Evolutionary conservation across 1,140 invertebrate genomes (phyloP), one percentile per base, ranked within the genome.

Genomic region (Temnothorax nylanderi): DNA sequence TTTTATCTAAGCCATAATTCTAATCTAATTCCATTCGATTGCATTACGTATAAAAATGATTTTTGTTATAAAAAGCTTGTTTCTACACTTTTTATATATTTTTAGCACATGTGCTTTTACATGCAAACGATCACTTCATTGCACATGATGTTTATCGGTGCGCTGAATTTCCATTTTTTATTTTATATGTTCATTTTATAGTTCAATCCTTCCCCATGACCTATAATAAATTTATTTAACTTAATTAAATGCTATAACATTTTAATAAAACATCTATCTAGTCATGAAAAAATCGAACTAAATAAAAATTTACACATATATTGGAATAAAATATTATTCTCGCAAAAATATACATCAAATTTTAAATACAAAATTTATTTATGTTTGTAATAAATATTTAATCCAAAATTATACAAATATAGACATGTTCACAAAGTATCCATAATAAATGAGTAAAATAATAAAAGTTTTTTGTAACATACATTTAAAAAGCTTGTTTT

Each of bases 111-210:
- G 51, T 34, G 32, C 10, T 65, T 78, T 78, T 64, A 78, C 18
- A 65, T 78, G 41, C 32, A 78, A 78, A 78, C n/a, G 5, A 76
- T 76, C 16, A 34, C 2, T 47, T 65, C 11, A 34, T 64, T 47
- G 26, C 26, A 64, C 16, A 47, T 60, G 51, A 58, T 51, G 18
- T 21, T 78, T 49, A 65, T 78, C 44, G 16, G 0, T 34, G 11
- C 3, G 44, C 2, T 76, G 10, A n/a, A 64, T 49, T 78, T 60
- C 1, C 1, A 64, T 47, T 78, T 78, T 62, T 64, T 5, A 78
- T 34, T 78, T 51, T 21, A 78, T 21, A 1, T 41, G 3, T 64
- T 41, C 37, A 41, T 1, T 26, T 32, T 49, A 26, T 41, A 49
- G 41, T 62, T 47, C 16, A 34, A 47, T 62, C 11, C 0, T 47